Conservation (phyloP, 2,797 vertebrate genomes). For the Danio choprae region DNA sequence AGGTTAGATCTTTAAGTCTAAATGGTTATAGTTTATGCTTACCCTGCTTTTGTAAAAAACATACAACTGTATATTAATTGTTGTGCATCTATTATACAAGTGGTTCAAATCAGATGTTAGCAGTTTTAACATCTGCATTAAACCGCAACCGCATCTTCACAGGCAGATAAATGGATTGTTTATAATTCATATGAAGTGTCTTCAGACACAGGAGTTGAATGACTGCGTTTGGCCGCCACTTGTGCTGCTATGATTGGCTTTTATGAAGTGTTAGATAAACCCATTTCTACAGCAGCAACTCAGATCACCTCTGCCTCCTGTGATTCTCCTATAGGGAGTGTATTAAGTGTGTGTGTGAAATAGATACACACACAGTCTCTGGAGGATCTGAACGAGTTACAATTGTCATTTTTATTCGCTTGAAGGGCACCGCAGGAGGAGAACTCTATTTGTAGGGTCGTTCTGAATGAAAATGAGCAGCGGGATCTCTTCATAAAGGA, state of each 20-base stretch:
- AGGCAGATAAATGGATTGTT: constrained; percentile 21
- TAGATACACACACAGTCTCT: neutral
- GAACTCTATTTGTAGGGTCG: neutral
- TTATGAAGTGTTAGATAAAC: constrained; percentile 13
- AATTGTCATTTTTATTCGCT: neutral
- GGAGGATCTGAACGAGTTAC: neutral
- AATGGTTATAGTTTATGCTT: too few relatives aligned
- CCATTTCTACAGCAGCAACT: constrained; percentile 9
- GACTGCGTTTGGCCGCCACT: neutral
- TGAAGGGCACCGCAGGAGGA: constrained; percentile 1
- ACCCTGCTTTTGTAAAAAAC: neutral
- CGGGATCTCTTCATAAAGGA: neutral
- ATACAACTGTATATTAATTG: neutral
- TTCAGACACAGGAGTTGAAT: constrained; percentile 17
- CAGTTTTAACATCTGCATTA: neutral
- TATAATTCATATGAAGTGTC: constrained; percentile 35
- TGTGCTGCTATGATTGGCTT: neutral
- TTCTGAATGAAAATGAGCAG: constrained; percentile 20
- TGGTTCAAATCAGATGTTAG: neutral
- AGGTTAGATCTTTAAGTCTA: too few relatives aligned
- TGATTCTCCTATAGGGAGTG: neutral
- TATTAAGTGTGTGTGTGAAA: neutral
- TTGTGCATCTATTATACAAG: neutral
- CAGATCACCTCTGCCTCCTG: constrained; percentile 3
- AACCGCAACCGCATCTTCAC: constrained; percentile 26